Base-by-base conservation (phyloP, 2,888 invertebrate genomes). In the Criorhina ranunculi region DNA sequence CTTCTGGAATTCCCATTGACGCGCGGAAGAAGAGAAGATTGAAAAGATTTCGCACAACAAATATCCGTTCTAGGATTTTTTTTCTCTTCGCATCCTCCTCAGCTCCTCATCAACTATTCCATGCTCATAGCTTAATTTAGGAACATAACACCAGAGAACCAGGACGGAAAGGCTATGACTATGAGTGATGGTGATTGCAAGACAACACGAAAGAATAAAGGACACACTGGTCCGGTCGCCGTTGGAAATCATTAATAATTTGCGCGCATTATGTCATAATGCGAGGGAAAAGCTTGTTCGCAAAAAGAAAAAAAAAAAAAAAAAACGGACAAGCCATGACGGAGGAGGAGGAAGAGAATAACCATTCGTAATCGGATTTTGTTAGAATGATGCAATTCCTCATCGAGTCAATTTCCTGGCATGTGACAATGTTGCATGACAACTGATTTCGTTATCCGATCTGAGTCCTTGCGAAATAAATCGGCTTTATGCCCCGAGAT, bases 21-120 rank as follows among this genome's bases (percentile, higher is more conserved):
- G 4, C 1, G 69, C 31, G 42, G 37, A 35, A 55, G 17, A 60
- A 40, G 66, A 31, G 35, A 29, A 57, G 64, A 82, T 78, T 64
- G 31, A 17, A 11, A 29, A 83, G 73, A 83, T 83, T 75, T 67
- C 78, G 72, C 78, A 83, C 78, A 79, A 69, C 83, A 83, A 75
- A 83, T 83, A 83, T 83, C 79, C 83, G 83, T 79, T 83, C 79
- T 67, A 69, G 67, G 79, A 83, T 59, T 35, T 40, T 29, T 46
- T 59, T 60, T 44, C 15, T n/a, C n/a, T 40, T 11, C 33, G n/a
- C 11, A 2, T 15, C 17, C 8, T 8, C 8, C 15, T 35, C 2
- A 24, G n/a, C 24, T 19, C 24, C 69, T 79, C 75, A 69, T 76
- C 80, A 70, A 81, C 88, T 87, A 87, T 89, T 88, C 89, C 89